Evolutionary conservation across 2,797 vertebrate species (phyloP).

Genomic region (Pseudochaenichthys georgianus): DNA sequence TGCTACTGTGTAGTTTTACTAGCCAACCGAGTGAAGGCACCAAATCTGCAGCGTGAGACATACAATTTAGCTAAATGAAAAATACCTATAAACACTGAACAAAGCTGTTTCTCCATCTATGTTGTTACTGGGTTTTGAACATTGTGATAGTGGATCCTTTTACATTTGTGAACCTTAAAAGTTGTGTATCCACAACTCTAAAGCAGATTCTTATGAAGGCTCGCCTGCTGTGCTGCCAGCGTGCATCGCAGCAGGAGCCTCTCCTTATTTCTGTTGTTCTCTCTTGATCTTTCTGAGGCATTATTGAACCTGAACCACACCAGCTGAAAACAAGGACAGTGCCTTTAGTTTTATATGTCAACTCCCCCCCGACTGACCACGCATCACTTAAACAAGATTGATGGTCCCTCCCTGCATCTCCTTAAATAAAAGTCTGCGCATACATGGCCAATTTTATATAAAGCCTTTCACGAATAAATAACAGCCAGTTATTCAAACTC

Average conservation of each 20-base stretch:
- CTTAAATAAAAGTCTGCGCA: slow-evolving; percentile 39
- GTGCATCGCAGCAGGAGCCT: slow-evolving; percentile 50
- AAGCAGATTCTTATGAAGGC: slow-evolving; percentile 79
- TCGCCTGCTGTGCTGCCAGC: slow-evolving; percentile 64
- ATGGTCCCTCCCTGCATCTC: slow-evolving; percentile 31
- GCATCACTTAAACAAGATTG: slow-evolving; percentile 71
- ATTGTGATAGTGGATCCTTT: slow-evolving; percentile 72
- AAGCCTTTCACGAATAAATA: slow-evolving; percentile 33
- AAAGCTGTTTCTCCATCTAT: slow-evolving; percentile 77
- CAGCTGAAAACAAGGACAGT: slow-evolving; percentile 90
- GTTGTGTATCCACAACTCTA: slow-evolving; percentile 83
- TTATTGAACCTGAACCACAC: slow-evolving; percentile 90
- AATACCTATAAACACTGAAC: slow-evolving; percentile 69
- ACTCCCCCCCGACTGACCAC: slow-evolving; percentile 64
- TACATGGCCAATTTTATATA: slow-evolving; percentile 33
- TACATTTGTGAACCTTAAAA: slow-evolving; percentile 81
- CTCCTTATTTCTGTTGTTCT: slow-evolving; percentile 74
- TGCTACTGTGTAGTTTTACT: slow-evolving; percentile 79
- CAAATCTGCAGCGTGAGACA: slow-evolving; percentile 77
- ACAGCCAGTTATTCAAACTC: slow-evolving; percentile 25
- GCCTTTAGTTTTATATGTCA: slow-evolving; percentile 87
- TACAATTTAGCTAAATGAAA: slow-evolving; percentile 74
- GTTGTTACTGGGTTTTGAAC: slow-evolving; percentile 73
- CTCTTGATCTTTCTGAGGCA: slow-evolving; percentile 85
- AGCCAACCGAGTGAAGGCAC: slow-evolving; percentile 70